phyloP scores from a whole-genome alignment of 92 coral and sea anemone genomes.

The Galaxea fascicularis region DNA sequence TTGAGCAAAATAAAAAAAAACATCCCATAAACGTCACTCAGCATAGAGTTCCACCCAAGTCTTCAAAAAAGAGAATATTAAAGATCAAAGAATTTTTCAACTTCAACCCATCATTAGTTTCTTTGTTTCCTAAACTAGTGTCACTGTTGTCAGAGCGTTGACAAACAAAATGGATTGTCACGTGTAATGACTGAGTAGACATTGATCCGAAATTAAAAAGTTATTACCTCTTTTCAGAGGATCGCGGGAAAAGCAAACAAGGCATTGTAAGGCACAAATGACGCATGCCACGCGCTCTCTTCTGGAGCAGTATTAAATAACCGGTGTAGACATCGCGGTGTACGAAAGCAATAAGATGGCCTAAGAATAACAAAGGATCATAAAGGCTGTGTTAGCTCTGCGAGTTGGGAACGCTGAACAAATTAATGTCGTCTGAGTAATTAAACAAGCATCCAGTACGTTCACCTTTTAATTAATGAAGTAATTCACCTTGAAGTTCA shows the following conservation, averaged over 20 bases:
- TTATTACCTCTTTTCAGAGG: conserved; percentile 86
- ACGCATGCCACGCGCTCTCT: conserved; percentile 18
- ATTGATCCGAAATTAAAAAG: conserved; percentile 95
- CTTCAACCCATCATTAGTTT: conserved; percentile 4
- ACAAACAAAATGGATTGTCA: conserved; percentile 64
- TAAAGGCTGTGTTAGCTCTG: conserved; percentile 29
- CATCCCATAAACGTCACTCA: too few relatives aligned
- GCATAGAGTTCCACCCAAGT: neutral
- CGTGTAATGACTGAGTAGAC: conserved; percentile 76
- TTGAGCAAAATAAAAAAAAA: too few relatives aligned
- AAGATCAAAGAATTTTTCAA: conserved; percentile 28
- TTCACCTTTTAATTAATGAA: neutral
- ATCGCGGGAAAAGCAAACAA: conserved; percentile 81
- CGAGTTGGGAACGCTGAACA: conserved; percentile 9
- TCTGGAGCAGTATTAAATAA: conserved; percentile 6
- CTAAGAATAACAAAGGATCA: conserved; percentile 12
- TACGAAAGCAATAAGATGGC: conserved; percentile 24
- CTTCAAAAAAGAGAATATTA: neutral
- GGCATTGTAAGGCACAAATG: conserved; percentile 58
- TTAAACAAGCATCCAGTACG: neutral
- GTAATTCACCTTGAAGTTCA: neutral
- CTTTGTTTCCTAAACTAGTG: conserved; percentile 14
- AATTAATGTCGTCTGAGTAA: conserved; percentile 7
- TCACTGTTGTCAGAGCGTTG: conserved; percentile 14
- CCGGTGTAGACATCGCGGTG: conserved; percentile 33